Evolutionary conservation across 2,113 vertebrate species (phyloP), one percentile per base, ranked within the genome.

Genomic region (Eulemur macaco): DNA sequence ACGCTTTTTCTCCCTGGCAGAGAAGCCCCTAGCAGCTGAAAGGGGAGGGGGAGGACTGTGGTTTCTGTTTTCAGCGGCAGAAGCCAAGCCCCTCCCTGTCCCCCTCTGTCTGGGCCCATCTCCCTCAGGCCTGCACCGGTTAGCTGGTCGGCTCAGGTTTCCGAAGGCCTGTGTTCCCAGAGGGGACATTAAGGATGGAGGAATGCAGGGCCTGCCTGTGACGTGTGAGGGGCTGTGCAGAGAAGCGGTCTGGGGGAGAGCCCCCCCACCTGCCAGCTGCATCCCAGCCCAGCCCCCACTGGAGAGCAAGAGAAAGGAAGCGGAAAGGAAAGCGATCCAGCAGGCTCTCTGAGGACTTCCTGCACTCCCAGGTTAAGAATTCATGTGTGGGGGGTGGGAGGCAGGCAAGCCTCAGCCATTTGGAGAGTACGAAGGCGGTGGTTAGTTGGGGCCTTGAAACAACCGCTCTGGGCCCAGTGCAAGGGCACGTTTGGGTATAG

Each of bases 171-270:
- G 1, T 60, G 77, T 95, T 98, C 98, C 98, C 98, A 96, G 90
- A 97, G 98, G 98, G 98, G 98, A 96, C 97, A 97, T 98, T 97
- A 98, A 97, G 97, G 97, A 88, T 93, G 87, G 94, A 98, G 98
- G 98, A 99, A 98, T 98, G 98, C 96, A 96, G 97, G 90, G 96
- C 97, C 95, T 29, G 97, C 9, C n/a, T 97, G 97, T 95, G 98
- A 94, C 63, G 82, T 64, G 71, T 81, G 50, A 91, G 90, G 97
- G 97, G 88, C 98, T 89, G 96, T 71, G 93, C 88, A n/a, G 94
- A 92, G 91, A 92, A 92, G 91, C 95, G 81, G 97, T 97, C 95
- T 97, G 91, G 60, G 96, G 97, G 86, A 97, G 89, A 96, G 94
- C 80, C 96, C 89, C 92, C 60, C 88, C 0, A 74, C 60, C 68